Evolutionary conservation across 2,888 invertebrate genomes (phyloP), one percentile per base, ranked within the genome.

Genomic region (Sisyra terminalis): DNA sequence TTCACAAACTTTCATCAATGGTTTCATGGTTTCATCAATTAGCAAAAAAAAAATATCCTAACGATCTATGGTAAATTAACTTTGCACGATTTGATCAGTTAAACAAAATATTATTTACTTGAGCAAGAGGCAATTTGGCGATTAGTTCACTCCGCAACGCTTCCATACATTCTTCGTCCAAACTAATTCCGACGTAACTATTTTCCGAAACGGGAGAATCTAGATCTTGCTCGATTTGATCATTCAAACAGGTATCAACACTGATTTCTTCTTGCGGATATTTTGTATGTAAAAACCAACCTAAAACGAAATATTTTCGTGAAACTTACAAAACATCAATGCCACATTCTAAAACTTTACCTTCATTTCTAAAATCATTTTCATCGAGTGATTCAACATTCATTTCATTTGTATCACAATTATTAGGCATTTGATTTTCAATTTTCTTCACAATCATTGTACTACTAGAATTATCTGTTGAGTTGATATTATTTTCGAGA

Each of bases 161-260:
- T 31, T 74, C 67, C 51, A 80, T 77, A 49, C 77, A 75, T 53
- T 78, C 80, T 52, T 78, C 79, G 52, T 81, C 78, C 46, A 79
- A 61, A 13, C 67, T 68, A 5, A 24, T 24, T 44, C 74, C 67
- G 14, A 73, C 71, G 47, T 73, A 71, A 36, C 58, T 60, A 46
- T 46, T 47, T 24, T 40, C 44, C 10, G 44, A 42, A 29, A 29
- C 42, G 39, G 50, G 48, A 5, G 51, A 45, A 6, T 52, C 53
- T 44, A 60, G 55, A 40, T 60, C 53, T 5, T 24, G 5, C 8
- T 59, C 59, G 4, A 53, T 52, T 15, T 57, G 47, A 29, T 55
- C 52, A 40, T 59, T 55, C 5, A 51, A 3, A 24, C 7, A 5
- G 24, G 24, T 47, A 15, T 37, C 37, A 32, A 18, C 11, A 13